Evolutionary conservation across 2,888 invertebrate species (phyloP).

Genomic region (Autographa gamma): DNA sequence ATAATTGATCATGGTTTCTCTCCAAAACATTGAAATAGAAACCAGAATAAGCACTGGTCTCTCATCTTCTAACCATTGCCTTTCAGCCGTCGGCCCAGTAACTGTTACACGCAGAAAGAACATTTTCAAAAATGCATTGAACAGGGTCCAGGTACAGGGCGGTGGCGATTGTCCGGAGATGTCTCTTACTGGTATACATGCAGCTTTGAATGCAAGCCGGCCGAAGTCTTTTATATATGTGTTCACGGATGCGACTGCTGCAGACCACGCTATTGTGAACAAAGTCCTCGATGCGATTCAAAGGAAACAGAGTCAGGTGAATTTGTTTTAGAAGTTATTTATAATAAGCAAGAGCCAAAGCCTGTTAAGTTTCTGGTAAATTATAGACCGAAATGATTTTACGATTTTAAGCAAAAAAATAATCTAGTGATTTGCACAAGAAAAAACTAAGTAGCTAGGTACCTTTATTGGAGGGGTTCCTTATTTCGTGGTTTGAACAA

Average conservation of each 20-base stretch:
- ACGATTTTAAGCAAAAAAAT: no score
- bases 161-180: slow-evolving; percentile 94
- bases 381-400: no score
- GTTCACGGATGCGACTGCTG: slow-evolving; percentile 93
- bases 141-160: slow-evolving; percentile 89
- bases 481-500: no score
- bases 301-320: slow-evolving; percentile 92
- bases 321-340: not conserved
- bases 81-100: slow-evolving; percentile 76
- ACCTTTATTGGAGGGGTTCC: no score
- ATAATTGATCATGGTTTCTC: no score
- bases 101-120: slow-evolving; percentile 90
- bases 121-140: slow-evolving; percentile 88
- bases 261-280: slow-evolving; percentile 90
- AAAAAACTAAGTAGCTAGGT: no score
- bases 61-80: not conserved
- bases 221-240: slow-evolving; percentile 92
- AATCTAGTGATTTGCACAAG: no score
- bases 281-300: slow-evolving; percentile 91
- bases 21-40: no score
- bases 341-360: no score
- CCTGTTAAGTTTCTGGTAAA: no score
- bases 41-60: no score
- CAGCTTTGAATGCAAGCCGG: slow-evolving; percentile 90
- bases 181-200: slow-evolving; percentile 90